Conservation (phyloP, 2,888 invertebrate genomes). For the Anticlea derivata region DNA sequence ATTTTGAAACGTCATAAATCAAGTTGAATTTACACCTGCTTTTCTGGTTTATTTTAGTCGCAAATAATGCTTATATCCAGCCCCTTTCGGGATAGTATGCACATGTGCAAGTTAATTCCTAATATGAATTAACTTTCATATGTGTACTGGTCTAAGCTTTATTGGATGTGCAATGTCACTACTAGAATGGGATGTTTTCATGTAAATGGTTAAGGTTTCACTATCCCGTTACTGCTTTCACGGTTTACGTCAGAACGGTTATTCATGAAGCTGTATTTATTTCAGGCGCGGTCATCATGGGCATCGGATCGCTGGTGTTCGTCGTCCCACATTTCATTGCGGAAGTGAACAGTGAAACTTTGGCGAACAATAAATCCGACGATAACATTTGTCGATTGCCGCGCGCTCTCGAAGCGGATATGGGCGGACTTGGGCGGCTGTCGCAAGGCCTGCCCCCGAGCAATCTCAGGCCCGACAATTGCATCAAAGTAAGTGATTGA, state of each 20-base stretch:
- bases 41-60: too few relatives aligned
- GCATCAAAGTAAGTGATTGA: conserved; percentile 84
- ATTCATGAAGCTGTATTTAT: conserved; percentile 37
- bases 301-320: conserved; percentile 95
- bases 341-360: conserved; percentile 88
- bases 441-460: conserved; percentile 89
- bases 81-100: too few relatives aligned
- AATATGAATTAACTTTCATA: too few relatives aligned
- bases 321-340: conserved; percentile 96
- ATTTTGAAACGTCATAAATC: too few relatives aligned
- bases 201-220: not conserved
- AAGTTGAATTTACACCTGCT: too few relatives aligned
- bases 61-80: too few relatives aligned
- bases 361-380: conserved; percentile 87
- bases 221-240: conserved; percentile 1
- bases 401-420: conserved; percentile 87
- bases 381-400: conserved; percentile 92
- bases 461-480: conserved; percentile 90
- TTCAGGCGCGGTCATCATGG: conserved; percentile 95
- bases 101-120: too few relatives aligned
- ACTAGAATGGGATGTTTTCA: too few relatives aligned
- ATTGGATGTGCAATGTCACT: too few relatives aligned
- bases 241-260: conserved; percentile 5
- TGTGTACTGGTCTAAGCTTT: too few relatives aligned
- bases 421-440: conserved; percentile 88